Base-by-base conservation (phyloP, 2,888 invertebrate species). In the Cyaniris semiargus region DNA sequence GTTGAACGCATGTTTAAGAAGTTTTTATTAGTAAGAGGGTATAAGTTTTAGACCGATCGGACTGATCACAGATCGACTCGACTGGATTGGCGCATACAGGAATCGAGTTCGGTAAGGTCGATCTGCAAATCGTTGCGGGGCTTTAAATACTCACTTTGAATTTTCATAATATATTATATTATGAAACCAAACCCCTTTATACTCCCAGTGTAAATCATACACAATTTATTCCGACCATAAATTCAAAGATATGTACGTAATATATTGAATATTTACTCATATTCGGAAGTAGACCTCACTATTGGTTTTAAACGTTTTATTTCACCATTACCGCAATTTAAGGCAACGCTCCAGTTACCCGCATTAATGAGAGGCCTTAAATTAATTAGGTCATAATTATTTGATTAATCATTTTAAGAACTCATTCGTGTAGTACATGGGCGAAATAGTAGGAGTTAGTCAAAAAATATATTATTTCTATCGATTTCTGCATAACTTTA, bases 381-480 rank as follows among this genome's bases (percentile, higher is more conserved):
- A 66, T 66, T 27, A 66, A 66, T 66, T 66, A 66, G 66, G 66
- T 66, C 66, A 66, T 66, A 66, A 66, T 66, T 60, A 60, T 60
- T 10, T 13, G 23, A 60, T 60, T 60, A 23, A 23, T 60, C 31
- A 66, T 66, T 66, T 66, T 31, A 31, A 66, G 27, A 10, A 66
- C 15, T 66, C 27, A 27, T 66, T 66, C 21, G 66, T 27, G 21
- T 58, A 48, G 56, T 56, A 56, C n/a, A 56, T n/a, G n/a, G n/a
- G 15, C n/a, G 15, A 48, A 48, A 48, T 48, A 3, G 4, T 53
- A 1, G 53, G 15, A 53, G 15, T 48, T 4, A 15, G 15, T 48
- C 15, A 48, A 53, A 15, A 48, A 53, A 1, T 44, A 44, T 44
- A 38, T 38, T 44, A 38, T 38, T 10, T 13, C 13, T 10, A 44